Evolutionary conservation across 2,797 vertebrate species (phyloP).

Genomic region (Rhabdophis nuchalis): DNA sequence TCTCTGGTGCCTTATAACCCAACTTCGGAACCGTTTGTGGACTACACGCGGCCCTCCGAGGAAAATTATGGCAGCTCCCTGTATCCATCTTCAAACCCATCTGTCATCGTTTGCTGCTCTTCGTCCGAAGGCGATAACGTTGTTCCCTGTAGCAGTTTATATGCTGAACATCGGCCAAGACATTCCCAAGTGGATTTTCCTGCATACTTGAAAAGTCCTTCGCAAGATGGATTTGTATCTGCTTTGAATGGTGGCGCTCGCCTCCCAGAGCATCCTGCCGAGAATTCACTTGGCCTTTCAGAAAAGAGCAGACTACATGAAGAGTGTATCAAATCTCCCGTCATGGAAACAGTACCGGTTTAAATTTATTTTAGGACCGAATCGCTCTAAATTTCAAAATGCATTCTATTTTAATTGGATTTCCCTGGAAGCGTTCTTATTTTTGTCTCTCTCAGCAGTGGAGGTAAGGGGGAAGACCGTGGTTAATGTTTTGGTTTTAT

Average conservation of each 20-base stretch:
- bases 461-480: conserved; percentile 56
- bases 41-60: conserved; percentile 75
- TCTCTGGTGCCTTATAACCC: conserved; percentile 82
- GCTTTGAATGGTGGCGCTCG: conserved; percentile 73
- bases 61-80: conserved; percentile 73
- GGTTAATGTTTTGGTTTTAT: conserved; percentile 62
- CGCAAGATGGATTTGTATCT: conserved; percentile 79
- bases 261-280: conserved; percentile 77
- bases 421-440: conserved; percentile 63
- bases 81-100: conserved; percentile 77
- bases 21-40: conserved; percentile 83
- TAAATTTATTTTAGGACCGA: conserved; percentile 65
- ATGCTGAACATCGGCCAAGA: conserved; percentile 75
- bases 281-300: conserved; percentile 78
- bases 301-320: conserved; percentile 87
- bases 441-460: conserved; percentile 32
- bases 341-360: conserved; percentile 91
- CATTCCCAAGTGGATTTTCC: conserved; percentile 85
- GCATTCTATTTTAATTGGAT: conserved; percentile 57
- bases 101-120: conserved; percentile 80
- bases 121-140: conserved; percentile 80
- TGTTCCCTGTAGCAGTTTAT: conserved; percentile 74
- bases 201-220: conserved; percentile 91
- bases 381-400: conserved; percentile 52
- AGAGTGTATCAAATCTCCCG: conserved; percentile 82